A percentile compares a stretch with the other conserved stretches of the same genome.
These are phyloP conservation scores for Eulithis testata DNA, from an alignment of 2,888 invertebrate genomes.

Conservation along the genomic window DNA sequence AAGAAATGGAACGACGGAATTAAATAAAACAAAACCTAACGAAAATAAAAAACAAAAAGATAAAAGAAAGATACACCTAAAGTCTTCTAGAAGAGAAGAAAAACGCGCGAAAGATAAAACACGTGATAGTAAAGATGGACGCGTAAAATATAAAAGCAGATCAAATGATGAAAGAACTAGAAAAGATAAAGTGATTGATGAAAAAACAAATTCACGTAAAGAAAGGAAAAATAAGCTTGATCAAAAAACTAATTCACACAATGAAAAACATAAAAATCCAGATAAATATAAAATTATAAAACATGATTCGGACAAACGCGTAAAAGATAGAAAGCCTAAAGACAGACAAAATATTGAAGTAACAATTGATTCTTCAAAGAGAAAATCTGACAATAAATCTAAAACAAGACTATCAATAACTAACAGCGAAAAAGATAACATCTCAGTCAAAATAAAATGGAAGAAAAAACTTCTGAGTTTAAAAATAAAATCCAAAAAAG, in stretches of 20 bases:
- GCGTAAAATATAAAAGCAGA: not conserved
- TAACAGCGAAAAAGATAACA: slow-evolving; percentile 45
- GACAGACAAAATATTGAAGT: slow-evolving; percentile 32
- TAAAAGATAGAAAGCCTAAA: slow-evolving; percentile 19
- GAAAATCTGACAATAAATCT: slow-evolving; percentile 26
- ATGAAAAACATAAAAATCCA: slow-evolving; percentile 2
- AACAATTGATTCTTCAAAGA: slow-evolving; percentile 35
- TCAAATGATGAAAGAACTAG: not conserved
- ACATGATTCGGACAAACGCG: slow-evolving; percentile 6
- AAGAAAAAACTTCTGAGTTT: slow-evolving; percentile 53
- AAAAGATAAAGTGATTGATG: not conserved
- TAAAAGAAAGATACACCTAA: not conserved
- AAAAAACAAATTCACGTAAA: not conserved
- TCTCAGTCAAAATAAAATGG: slow-evolving; percentile 64
- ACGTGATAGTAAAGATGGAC: not conserved
- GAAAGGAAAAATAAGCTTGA: not conserved
- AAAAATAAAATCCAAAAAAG: slow-evolving; percentile 49
- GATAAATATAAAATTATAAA: slow-evolving; percentile 4
- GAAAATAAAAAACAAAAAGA: not conserved
- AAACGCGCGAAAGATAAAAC: not conserved
- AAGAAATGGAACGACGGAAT: not conserved
- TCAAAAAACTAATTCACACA: not conserved
- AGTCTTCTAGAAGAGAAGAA: not conserved
- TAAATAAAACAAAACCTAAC: not conserved
- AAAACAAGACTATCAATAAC: slow-evolving; percentile 47